Percentiles rank a stretch among this genome's conserved stretches.
These are phyloP conservation scores for Lithobates sylvaticus DNA, from an alignment of 2,797 vertebrate genomes.

Conservation along the genomic window DNA sequence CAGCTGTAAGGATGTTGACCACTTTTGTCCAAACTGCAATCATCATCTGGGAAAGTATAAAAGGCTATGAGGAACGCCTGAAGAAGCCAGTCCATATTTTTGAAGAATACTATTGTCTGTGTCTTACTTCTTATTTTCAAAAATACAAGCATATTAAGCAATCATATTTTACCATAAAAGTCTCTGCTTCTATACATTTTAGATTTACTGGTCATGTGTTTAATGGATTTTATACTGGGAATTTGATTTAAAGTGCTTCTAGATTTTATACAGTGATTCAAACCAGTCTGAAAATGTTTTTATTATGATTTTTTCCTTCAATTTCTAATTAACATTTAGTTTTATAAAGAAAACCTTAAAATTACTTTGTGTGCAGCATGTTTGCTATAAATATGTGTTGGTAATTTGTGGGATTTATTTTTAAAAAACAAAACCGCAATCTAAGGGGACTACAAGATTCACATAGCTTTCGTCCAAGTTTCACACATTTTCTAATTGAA, in stretches of 20 bases:
- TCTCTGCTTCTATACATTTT: not conserved
- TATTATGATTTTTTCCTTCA: not conserved
- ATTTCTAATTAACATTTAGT: not conserved
- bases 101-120: not conserved
- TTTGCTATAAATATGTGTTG: not conserved
- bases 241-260: not conserved
- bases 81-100: not conserved
- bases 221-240: not conserved
- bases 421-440: no score
- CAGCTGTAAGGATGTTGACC: conserved; percentile 73
- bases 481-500: no score
- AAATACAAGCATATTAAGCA: not conserved
- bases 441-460: no score
- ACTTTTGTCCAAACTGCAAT: conserved; percentile 73
- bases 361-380: not conserved
- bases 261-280: no score
- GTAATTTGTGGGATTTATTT: no score
- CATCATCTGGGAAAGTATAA: conserved; percentile 67
- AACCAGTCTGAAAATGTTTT: not conserved
- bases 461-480: no score
- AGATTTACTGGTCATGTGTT: not conserved
- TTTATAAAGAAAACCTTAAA: conserved; percentile 18
- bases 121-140: not conserved
- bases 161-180: not conserved
- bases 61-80: conserved; percentile 61